These are phyloP conservation scores for Pseudomyrmex pallidus DNA, from an alignment of 1,140 invertebrate species.

Conservation along the genomic window DNA sequence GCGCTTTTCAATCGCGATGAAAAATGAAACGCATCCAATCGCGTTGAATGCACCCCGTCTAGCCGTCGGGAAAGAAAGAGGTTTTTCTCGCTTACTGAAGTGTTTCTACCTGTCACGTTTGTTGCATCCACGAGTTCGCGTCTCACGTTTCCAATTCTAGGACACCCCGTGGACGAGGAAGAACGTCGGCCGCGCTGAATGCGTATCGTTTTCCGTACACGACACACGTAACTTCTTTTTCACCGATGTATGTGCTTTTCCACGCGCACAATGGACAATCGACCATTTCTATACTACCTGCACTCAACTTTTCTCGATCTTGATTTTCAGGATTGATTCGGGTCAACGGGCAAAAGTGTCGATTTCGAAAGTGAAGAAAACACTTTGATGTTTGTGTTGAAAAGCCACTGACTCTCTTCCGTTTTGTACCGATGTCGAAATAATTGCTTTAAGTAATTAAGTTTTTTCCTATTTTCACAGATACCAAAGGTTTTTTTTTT, in stretches of 20 bases:
- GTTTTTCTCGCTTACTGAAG: slow-evolving; percentile 47
- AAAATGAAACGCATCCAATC: slow-evolving; percentile 49
- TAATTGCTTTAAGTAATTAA: neutral
- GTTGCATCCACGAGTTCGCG: slow-evolving; percentile 54
- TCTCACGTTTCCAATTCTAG: slow-evolving; percentile 72
- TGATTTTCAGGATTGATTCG: slow-evolving; percentile 64
- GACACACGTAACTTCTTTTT: slow-evolving; percentile 70
- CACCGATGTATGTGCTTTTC: slow-evolving; percentile 53
- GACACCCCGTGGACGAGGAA: slow-evolving; percentile 69
- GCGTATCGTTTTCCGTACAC: slow-evolving; percentile 69
- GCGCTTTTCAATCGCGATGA: slow-evolving; percentile 39
- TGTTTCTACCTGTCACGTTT: slow-evolving; percentile 73
- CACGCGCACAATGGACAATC: slow-evolving; percentile 65
- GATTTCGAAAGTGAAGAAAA: slow-evolving; percentile 55
- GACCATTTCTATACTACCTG: slow-evolving; percentile 62
- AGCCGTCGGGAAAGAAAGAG: slow-evolving; percentile 38
- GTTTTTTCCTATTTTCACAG: slow-evolving; percentile 1
- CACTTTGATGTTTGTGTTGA: slow-evolving; percentile 21
- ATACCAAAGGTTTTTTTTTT: neutral
- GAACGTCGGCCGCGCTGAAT: slow-evolving; percentile 63
- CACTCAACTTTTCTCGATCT: slow-evolving; percentile 67
- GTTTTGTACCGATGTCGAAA: neutral
- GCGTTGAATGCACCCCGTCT: slow-evolving; percentile 44
- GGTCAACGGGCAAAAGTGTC: slow-evolving; percentile 53
- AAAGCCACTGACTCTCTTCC: slow-evolving; percentile 8